A percentile compares a stretch with the other conserved stretches of the same genome.
These are phyloP conservation scores for Oxystoma pomonae DNA, from an alignment of 2,888 invertebrate genomes.

Conservation along the genomic window DNA sequence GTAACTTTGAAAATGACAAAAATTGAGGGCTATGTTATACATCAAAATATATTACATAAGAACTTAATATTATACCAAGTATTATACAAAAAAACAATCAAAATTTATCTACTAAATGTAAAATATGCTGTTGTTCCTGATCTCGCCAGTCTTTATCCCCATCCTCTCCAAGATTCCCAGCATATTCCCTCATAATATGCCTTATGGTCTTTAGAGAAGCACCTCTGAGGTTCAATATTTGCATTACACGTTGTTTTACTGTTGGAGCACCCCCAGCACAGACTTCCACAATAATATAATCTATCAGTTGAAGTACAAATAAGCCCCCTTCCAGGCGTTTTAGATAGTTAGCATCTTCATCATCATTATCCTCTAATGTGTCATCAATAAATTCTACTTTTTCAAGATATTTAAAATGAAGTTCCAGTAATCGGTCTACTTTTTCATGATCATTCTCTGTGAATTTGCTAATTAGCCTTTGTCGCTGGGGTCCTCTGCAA, in stretches of 20 bases:
- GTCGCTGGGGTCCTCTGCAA: slow-evolving; percentile 89
- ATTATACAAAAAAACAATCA: too few species aligned
- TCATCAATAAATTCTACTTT: slow-evolving; percentile 84
- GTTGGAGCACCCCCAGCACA: slow-evolving; percentile 14
- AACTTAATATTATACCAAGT: too few species aligned
- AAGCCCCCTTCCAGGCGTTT: slow-evolving; percentile 86
- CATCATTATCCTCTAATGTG: slow-evolving; percentile 59
- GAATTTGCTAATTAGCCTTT: slow-evolving; percentile 90
- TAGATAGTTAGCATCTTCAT: slow-evolving; percentile 76
- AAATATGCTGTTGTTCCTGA: slow-evolving; percentile 86
- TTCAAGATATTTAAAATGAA: slow-evolving; percentile 95
- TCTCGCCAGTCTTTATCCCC: slow-evolving; percentile 81
- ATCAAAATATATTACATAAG: too few species aligned
- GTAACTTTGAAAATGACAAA: too few species aligned
- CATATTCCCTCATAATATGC: slow-evolving; percentile 94
- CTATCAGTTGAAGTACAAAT: slow-evolving; percentile 93
- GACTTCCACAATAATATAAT: slow-evolving; percentile 79
- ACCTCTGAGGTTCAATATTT: slow-evolving; percentile 80
- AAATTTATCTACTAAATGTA: slow-evolving; percentile 91
- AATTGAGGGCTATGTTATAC: too few species aligned
- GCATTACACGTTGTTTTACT: slow-evolving; percentile 25
- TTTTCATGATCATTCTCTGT: slow-evolving; percentile 98
- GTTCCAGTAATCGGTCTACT: slow-evolving; percentile 91
- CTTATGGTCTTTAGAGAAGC: slow-evolving; percentile 90
- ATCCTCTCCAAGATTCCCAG: slow-evolving; percentile 90